Percentiles rank a stretch among this genome's conserved stretches.
Evolutionary conservation across 2,113 vertebrate species (phyloP).

Genomic region (Megaceryle torquata): DNA sequence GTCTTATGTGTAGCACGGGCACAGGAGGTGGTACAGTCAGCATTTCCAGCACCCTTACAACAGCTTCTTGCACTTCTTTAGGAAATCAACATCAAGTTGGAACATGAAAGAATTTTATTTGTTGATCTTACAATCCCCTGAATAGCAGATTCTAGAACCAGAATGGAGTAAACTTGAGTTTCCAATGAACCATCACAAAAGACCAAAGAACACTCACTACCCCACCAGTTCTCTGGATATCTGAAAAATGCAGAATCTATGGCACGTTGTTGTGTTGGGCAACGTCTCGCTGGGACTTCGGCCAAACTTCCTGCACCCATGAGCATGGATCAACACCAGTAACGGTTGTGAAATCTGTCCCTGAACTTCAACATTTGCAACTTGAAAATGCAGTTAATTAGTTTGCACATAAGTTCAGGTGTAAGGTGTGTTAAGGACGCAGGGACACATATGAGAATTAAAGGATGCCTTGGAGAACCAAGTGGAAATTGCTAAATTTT

Average conservation of each 20-base stretch:
- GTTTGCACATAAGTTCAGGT: neutral
- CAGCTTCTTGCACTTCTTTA: neutral
- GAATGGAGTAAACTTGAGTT: neutral
- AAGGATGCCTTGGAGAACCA: neutral
- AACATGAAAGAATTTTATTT: neutral
- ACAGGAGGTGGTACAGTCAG: neutral
- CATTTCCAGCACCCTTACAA: neutral
- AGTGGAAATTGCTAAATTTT: neutral
- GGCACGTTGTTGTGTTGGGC: neutral
- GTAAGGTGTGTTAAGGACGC: neutral
- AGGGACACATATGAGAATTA: neutral
- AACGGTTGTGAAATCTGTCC: neutral
- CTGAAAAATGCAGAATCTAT: neutral
- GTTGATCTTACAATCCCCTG: neutral
- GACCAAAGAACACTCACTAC: neutral
- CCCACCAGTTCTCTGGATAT: neutral
- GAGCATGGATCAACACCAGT: rapidly evolving
- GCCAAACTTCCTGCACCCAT: neutral
- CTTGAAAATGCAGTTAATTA: neutral
- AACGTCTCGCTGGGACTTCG: rapidly evolving
- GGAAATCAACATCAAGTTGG: neutral
- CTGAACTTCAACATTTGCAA: neutral
- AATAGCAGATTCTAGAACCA: neutral
- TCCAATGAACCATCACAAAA: neutral
- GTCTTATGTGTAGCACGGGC: neutral